Conservation (phyloP, 1,140 invertebrate genomes). For the Papilio glaucus region DNA sequence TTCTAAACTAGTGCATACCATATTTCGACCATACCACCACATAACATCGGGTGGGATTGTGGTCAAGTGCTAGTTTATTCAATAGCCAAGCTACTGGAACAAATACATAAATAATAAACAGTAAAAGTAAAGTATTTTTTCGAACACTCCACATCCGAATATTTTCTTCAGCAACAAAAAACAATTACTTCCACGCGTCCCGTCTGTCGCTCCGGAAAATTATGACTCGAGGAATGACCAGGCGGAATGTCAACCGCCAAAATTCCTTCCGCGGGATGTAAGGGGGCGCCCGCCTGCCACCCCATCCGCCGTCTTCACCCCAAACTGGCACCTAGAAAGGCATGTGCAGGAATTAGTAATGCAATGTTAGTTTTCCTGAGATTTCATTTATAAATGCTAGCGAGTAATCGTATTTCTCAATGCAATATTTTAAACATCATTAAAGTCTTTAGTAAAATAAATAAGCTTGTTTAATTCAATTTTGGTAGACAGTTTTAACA, state of each 20-base stretch:
- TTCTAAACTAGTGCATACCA: no score
- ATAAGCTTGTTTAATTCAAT: no score
- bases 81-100: no score
- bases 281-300: conserved; percentile 6
- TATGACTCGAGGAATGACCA: conserved; percentile 75
- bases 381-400: conserved; percentile 23
- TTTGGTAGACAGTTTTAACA: no score
- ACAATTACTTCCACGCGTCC: conserved; percentile 61
- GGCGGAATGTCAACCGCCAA: conserved; percentile 66
- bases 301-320: conserved; percentile 22
- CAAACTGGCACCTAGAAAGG: conserved; percentile 42
- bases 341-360: conserved; percentile 57
- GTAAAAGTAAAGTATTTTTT: conserved; percentile 15
- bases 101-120: neutral
- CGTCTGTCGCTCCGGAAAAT: conserved; percentile 58
- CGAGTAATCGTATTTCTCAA: neutral
- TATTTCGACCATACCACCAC: no score
- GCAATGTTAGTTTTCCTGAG: conserved; percentile 46
- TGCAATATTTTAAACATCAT: no score
- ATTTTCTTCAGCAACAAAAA: conserved; percentile 52
- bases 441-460: no score
- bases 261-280: conserved; percentile 51
- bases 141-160: conserved; percentile 37
- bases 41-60: no score
- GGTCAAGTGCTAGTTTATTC: no score